Conservation (phyloP, 1,140 invertebrate genomes). For the Rhynchophorus ferrugineus region DNA sequence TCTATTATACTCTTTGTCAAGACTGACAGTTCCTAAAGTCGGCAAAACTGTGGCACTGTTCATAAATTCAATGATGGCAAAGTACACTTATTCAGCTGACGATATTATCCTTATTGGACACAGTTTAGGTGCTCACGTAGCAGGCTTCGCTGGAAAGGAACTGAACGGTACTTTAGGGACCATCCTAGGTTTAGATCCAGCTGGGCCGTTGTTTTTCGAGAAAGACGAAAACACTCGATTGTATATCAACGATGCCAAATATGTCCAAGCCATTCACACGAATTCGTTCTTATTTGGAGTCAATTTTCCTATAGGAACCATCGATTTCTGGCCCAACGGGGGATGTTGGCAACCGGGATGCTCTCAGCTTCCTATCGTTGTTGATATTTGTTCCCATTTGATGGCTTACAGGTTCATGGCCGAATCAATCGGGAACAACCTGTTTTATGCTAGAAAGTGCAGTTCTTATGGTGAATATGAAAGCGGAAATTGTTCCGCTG, state of each 20-base stretch:
- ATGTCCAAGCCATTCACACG: constrained; percentile 59
- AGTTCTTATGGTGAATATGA: no score
- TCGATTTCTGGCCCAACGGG: constrained; percentile 67
- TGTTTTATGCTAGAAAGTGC: no score
- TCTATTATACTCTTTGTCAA: constrained; percentile 43
- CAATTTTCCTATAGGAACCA: constrained; percentile 52
- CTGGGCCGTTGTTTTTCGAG: constrained; percentile 46
- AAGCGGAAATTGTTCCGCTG: no score
- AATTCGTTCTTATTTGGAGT: constrained; percentile 54
- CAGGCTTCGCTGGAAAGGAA: no score
- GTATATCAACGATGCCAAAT: constrained; percentile 52
- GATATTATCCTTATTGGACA: constrained; percentile 56
- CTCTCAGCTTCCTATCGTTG: constrained; percentile 40
- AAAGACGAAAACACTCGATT: constrained; percentile 45
- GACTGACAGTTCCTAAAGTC: constrained; percentile 44
- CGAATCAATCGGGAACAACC: constrained; percentile 20
- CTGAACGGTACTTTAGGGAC: no score
- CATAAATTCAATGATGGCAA: constrained; percentile 42
- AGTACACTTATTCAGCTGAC: constrained; percentile 41
- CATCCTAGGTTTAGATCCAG: constrained; percentile 47
- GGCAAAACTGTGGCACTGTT: constrained; percentile 47
- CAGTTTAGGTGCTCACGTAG: constrained; percentile 62
- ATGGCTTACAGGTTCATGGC: constrained; percentile 50
- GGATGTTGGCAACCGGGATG: constrained; percentile 62
- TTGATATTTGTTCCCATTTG: constrained; percentile 47